Evolutionary conservation across 2,888 invertebrate species (phyloP).

Genomic region (Sphaerophoria rueppellii): DNA sequence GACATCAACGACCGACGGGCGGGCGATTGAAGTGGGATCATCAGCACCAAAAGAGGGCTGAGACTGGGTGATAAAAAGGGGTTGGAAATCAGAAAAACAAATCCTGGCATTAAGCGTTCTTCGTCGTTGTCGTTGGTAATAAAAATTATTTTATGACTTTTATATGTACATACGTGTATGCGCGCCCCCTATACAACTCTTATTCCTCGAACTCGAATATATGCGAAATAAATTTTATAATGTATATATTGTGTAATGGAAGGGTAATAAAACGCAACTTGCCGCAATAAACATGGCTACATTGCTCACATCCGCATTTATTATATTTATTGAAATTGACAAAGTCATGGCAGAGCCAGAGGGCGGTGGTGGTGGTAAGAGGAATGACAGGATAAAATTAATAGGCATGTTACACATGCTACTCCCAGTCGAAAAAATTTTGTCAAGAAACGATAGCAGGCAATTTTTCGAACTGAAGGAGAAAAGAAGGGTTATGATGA

Average conservation of each 20-base stretch:
- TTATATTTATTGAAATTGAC: conserved; percentile 15
- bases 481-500: conserved; percentile 63
- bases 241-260: conserved; percentile 67
- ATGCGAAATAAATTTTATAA: conserved; percentile 68
- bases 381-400: conserved; percentile 52
- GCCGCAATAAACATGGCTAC: conserved; percentile 69
- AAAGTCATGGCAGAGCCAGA: not conserved
- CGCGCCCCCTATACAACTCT: conserved; percentile 12
- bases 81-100: conserved; percentile 61
- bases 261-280: conserved; percentile 72
- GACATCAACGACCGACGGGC: not conserved
- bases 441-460: conserved; percentile 12
- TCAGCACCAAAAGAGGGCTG: conserved; percentile 5
- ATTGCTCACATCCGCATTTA: conserved; percentile 65
- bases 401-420: conserved; percentile 71
- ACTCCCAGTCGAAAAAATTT: conserved; percentile 17
- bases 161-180: conserved; percentile 9
- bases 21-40: conserved; percentile 15
- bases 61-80: conserved; percentile 49
- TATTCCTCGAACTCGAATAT: not conserved
- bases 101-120: conserved; percentile 67
- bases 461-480: conserved; percentile 36
- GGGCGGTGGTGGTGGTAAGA: not conserved
- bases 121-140: conserved; percentile 37
- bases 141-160: conserved; percentile 72